phyloP scores from a whole-genome alignment of 2,113 vertebrate species.

The Phrynocephalus versicolor region DNA sequence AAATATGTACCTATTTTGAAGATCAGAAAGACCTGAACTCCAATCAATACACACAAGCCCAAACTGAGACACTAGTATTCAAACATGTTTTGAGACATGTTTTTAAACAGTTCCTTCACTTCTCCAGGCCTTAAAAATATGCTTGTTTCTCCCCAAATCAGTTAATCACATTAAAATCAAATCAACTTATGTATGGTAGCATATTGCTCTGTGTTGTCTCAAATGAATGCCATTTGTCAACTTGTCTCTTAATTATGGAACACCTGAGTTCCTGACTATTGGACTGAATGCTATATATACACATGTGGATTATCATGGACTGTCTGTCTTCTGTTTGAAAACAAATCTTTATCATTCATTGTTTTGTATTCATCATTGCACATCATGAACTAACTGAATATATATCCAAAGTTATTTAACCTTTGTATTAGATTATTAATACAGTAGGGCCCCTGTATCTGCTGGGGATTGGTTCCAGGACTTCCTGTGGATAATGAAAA shows the following conservation, averaged over 20 bases:
- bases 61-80: not conserved
- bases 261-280: not conserved
- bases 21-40: not conserved
- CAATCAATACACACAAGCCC: not conserved
- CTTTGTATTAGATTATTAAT: not conserved
- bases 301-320: not conserved
- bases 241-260: slow-evolving; percentile 35
- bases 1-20: not conserved
- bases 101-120: not conserved
- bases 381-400: not conserved
- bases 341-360: not conserved
- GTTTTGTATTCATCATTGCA: slow-evolving; percentile 1
- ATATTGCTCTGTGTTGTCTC: not conserved
- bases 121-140: not conserved
- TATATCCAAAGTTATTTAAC: slow-evolving; percentile 11
- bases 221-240: slow-evolving; percentile 39
- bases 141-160: not conserved
- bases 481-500: no score
- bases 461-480: no score
- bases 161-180: not conserved
- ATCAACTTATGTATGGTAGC: not conserved
- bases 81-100: not conserved
- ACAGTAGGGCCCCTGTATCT: no score
- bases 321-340: slow-evolving; percentile 35
- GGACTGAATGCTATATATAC: slow-evolving; percentile 8